Evolutionary conservation across 1,140 invertebrate species (phyloP), one percentile per base, ranked within the genome.

Genomic region (Drosophila rufa): DNA sequence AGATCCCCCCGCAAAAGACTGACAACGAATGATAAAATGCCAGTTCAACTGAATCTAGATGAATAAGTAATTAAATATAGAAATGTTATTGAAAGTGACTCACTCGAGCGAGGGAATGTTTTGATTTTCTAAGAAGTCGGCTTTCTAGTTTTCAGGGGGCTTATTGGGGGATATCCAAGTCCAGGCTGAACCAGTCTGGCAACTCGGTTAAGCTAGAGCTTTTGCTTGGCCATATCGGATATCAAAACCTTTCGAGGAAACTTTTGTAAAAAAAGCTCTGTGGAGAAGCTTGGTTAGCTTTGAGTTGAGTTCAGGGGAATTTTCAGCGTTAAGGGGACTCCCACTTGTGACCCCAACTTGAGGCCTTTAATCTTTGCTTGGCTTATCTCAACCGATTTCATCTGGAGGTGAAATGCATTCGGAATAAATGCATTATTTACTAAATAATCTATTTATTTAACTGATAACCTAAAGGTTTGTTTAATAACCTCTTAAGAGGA

Each of bases 1-100:
- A 61, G 75, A 73, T 60, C 68, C 19, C 19, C 38, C 59, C 65
- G 56, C 62, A 79, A 64, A 90, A 89, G 84, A 89, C 84, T 89
- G 84, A 78, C 56, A 75, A 79, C 40, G 62, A 78, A 80, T 70
- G 70, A 80, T 80, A 61, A 71, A 65, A 61, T 69, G 75, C 66
- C 75, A 79, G 66, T 75, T 82, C 51, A 76, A 77, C 68, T 82
- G 75, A 69, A 70, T 33, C 17, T 77, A 78, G 50, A 69, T 70
- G 75, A 51, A 45, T 78, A 78, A 78, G 45, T 62, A 42, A 69
- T 50, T 48, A 78, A 62, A 25, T 61, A 25, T n/a, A 50, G 48
- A 43, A 46, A 62, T 40, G 4, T 46, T 53, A 46, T 43, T 17
- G 22, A 30, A 47, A 17, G 22, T 66, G 69, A 73, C n/a, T 75